Conservation (phyloP, 2,113 vertebrate species). For the Varanus komodoensis region DNA sequence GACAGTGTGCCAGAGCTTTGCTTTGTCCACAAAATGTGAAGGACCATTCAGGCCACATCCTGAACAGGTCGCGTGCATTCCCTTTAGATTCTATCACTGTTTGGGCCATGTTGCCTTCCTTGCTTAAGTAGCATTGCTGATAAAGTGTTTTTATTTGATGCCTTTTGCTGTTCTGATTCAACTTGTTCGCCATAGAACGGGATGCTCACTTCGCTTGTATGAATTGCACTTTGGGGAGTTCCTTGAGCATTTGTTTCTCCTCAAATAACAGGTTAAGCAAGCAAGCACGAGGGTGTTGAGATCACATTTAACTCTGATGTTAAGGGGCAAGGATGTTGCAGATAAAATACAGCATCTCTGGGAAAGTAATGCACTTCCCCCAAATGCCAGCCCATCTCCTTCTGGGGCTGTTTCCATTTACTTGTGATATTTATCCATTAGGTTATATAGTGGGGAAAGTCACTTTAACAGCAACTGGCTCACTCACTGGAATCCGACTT, state of each 20-base stretch:
- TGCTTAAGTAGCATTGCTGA: neutral
- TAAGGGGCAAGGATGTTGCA: neutral
- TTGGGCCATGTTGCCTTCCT: neutral
- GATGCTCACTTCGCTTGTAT: neutral
- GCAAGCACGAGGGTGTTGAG: slow-evolving; percentile 1
- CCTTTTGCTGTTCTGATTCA: neutral
- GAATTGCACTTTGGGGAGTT: neutral
- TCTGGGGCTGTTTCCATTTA: slow-evolving; percentile 3
- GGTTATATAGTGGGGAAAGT: neutral
- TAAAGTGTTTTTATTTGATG: neutral
- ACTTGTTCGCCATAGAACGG: neutral
- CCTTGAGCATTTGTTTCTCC: neutral
- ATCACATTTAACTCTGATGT: neutral
- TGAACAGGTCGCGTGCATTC: neutral
- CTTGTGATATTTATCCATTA: slow-evolving; percentile 16
- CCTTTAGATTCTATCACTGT: neutral
- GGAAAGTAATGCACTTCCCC: neutral
- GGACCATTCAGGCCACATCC: neutral
- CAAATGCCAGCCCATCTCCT: neutral
- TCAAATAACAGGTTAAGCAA: neutral
- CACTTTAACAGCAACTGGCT: neutral
- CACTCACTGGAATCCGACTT: neutral
- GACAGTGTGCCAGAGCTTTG: too few relatives aligned
- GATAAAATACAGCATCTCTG: neutral
- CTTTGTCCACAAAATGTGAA: neutral